Evolutionary conservation across 2,113 vertebrate species (phyloP), one percentile per base, ranked within the genome.

Genomic region (Catharus minimus): DNA sequence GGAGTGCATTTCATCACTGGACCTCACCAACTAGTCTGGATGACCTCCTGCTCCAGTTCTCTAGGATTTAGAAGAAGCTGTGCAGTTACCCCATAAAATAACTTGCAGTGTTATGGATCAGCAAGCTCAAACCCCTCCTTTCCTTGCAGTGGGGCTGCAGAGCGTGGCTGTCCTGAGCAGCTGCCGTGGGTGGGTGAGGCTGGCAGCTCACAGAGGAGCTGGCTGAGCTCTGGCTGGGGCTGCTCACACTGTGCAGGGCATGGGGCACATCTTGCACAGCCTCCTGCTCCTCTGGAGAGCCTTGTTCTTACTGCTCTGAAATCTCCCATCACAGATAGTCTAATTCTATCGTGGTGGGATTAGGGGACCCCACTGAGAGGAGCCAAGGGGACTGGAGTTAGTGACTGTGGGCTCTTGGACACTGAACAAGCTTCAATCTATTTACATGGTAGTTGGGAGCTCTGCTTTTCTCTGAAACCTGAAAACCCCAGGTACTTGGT

Each of bases 341-440:
- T 49, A n/a, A 76, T 92, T 93, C 72, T 64, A 3, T 93, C 78
- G 18, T 15, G 52, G 66, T 81, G 83, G 91, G 86, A 60, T 75
- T 87, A 91, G 86, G 67, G n/a, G 46, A 77, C 65, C 88, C 83
- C 58, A 9, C 80, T 80, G 94, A 78, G 90, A 68, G 79, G 56
- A 82, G 56, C 47, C 56, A 17, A 52, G 83, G 83, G 90, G 24
- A 69, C 18, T 5, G 23, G 4, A n/a, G 38, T 33, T 13, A 14
- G 30, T 62, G 32, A 41, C 28, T 32, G 38, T 18, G 53, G 55
- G 10, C 43, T n/a, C 33, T 9, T 20, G 56, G 52, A 47, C 21
- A 6, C 43, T 60, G n/a, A 39, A 30, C 33, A 52, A 52, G 15
- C 47, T 44, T 27, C 12, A n/a, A 36, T 18, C 21, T n/a, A 1